A percentile compares a stretch with the other conserved stretches of the same genome.
Conservation (phyloP, 2,113 vertebrate genomes). For the Choloepus hoffmanni region DNA sequence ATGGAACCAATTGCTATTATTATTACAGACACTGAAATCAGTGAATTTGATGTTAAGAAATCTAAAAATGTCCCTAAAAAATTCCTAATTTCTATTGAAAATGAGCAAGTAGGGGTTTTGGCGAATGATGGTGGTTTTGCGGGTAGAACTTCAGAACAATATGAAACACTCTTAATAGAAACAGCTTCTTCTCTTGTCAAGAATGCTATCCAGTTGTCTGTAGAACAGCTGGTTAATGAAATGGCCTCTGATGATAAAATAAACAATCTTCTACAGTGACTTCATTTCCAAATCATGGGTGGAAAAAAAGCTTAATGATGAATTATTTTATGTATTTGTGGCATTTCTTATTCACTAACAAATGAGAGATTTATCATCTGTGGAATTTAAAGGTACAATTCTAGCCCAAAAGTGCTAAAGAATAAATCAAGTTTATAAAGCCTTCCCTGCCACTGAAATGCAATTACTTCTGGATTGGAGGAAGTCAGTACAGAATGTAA, state of each 20-base stretch:
- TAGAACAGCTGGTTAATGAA: constrained; percentile 89
- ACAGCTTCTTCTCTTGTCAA: constrained; percentile 88
- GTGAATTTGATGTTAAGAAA: constrained; percentile 85
- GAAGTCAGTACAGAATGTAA: neutral
- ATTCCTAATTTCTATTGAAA: constrained; percentile 81
- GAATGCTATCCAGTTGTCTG: constrained; percentile 88
- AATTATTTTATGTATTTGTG: constrained; percentile 54
- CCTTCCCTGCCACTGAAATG: neutral
- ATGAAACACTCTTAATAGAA: constrained; percentile 87
- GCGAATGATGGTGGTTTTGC: constrained; percentile 78
- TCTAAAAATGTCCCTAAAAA: constrained; percentile 84
- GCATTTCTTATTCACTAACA: constrained; percentile 56
- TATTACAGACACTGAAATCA: constrained; percentile 87
- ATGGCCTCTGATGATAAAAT: constrained; percentile 87
- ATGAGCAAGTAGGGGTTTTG: constrained; percentile 84
- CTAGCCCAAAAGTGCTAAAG: constrained; percentile 32
- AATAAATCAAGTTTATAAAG: constrained; percentile 52
- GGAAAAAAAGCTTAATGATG: neutral
- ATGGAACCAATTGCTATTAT: constrained; percentile 84
- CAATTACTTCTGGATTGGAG: constrained; percentile 39
- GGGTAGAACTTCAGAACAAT: constrained; percentile 86
- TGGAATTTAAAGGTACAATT: constrained; percentile 47
- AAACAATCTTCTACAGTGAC: constrained; percentile 86
- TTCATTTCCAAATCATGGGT: constrained; percentile 12
- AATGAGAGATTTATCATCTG: constrained; percentile 46